Base-by-base conservation (phyloP, 2,888 invertebrate species). In the Tholera decimalis region DNA sequence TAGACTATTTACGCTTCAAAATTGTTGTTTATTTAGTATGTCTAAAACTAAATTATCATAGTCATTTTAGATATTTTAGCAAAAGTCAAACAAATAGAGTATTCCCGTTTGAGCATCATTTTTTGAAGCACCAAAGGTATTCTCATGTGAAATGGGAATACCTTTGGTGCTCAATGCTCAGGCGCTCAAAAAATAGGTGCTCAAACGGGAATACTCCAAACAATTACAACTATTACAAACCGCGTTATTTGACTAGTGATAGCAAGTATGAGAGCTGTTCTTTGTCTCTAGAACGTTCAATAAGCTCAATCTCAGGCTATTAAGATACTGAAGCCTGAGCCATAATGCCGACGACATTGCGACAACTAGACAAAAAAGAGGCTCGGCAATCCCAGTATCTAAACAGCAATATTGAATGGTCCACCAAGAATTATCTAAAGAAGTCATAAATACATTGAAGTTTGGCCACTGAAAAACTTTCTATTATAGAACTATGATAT, bases 221-320 rank as follows among this genome's bases (percentile, higher is more conserved):
- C 54, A 64, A 55, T 56, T 46, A 64, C 22, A 66, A 43, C 43
- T 64, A 54, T 28, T 26, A 41, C 41, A 22, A 55, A 55, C 18
- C 35, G 6, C 66, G 5, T 43, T 43, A 43, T 64, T 66, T 54
- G 35, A 18, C 18, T 43, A 54, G 26, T 66, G 28, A 55, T 35
- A 44, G 41, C 26, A 43, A 43, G 20, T 51, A 26, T 13, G 7
- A 18, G 47, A 47, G 2, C 11, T 28, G n/a, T 26, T 9, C 24
- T 37, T 37, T 24, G 24, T 11, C 15, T 35, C 6, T 3, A 13
- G 18, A 47, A 30, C 20, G 3, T 20, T 33, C 5, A 9, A 35
- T 33, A 22, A 22, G 2, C 20, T 3, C 9, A 8, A 22, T 15
- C 33, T 8, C 15, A 50, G 8, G 9, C 20, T 15, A 15, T 15